Evolutionary conservation across 2,888 invertebrate species (phyloP).

Genomic region (Lasiommata megera): DNA sequence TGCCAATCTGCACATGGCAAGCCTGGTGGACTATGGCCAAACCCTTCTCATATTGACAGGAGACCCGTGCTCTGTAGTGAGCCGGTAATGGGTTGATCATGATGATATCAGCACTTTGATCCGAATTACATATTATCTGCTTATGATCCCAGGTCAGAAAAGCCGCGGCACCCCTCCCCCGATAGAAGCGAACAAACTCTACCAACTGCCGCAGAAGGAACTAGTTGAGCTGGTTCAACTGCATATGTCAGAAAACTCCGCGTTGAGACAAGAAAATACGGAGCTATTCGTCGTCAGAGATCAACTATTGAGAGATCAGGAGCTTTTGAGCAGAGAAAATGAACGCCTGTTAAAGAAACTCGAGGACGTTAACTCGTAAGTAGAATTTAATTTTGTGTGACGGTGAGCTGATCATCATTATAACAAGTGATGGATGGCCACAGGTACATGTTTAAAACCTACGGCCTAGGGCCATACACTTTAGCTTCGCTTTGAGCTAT

Average conservation of each 20-base stretch:
- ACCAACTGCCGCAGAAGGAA: constrained; percentile 88
- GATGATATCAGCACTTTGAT: too few species aligned
- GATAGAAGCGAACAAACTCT: constrained; percentile 87
- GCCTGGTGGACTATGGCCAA: too few species aligned
- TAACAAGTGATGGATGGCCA: too few species aligned
- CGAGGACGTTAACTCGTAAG: constrained; percentile 93
- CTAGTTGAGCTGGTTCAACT: constrained; percentile 91
- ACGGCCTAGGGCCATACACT: too few species aligned
- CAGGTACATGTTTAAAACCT: too few species aligned
- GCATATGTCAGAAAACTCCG: constrained; percentile 91
- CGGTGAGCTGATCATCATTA: too few species aligned
- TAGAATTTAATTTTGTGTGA: constrained; percentile 37
- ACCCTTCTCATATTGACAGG: too few species aligned
- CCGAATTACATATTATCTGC: too few species aligned
- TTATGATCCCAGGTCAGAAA: constrained; percentile 53
- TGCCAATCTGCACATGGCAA: too few species aligned
- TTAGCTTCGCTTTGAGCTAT: too few species aligned
- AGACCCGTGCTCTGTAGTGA: too few species aligned
- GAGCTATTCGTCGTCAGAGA: constrained; percentile 91
- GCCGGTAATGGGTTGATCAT: too few species aligned
- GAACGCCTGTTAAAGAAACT: constrained; percentile 92
- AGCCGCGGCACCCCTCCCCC: constrained; percentile 78
- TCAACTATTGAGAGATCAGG: constrained; percentile 92
- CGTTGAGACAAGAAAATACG: constrained; percentile 90
- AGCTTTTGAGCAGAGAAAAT: constrained; percentile 94